phyloP scores from a whole-genome alignment of 35 echinoderm and acorn worm species.

The Apostichopus californicus region DNA sequence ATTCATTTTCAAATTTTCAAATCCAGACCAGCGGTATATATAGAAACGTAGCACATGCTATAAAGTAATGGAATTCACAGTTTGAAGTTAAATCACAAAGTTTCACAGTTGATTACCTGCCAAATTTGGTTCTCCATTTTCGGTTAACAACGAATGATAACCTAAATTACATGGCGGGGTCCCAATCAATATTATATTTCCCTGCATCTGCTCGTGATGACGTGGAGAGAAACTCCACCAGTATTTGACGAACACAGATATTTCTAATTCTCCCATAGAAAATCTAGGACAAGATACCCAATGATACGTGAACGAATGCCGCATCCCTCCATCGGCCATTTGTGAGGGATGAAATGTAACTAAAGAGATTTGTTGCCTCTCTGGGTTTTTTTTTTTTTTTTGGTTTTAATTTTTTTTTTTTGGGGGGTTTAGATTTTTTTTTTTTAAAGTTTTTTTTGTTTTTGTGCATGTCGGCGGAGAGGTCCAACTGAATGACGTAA shows the following conservation, averaged over 20 bases:
- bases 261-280: not conserved
- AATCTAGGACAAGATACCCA: slow-evolving; percentile 30
- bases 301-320: slow-evolving; percentile 27
- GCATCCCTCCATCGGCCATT: not conserved
- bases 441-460: too few species aligned
- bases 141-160: slow-evolving; percentile 43
- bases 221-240: not conserved
- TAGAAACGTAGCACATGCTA: not conserved
- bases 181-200: slow-evolving; percentile 45
- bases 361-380: not conserved
- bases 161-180: slow-evolving; percentile 42
- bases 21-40: not conserved
- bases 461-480: not conserved
- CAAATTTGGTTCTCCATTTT: slow-evolving; percentile 51
- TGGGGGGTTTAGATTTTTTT: too few species aligned
- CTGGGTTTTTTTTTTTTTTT: too few species aligned
- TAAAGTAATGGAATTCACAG: not conserved
- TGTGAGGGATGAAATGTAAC: not conserved
- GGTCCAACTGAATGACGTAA: slow-evolving; percentile 26
- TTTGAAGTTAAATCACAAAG: slow-evolving; percentile 29
- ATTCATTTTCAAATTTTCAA: not conserved
- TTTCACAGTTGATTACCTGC: slow-evolving; percentile 43
- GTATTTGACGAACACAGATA: not conserved
- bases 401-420: too few species aligned
- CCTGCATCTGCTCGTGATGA: slow-evolving; percentile 31